Evolutionary conservation across 2,113 vertebrate genomes (phyloP).

Genomic region (Stigmatopora nigra): DNA sequence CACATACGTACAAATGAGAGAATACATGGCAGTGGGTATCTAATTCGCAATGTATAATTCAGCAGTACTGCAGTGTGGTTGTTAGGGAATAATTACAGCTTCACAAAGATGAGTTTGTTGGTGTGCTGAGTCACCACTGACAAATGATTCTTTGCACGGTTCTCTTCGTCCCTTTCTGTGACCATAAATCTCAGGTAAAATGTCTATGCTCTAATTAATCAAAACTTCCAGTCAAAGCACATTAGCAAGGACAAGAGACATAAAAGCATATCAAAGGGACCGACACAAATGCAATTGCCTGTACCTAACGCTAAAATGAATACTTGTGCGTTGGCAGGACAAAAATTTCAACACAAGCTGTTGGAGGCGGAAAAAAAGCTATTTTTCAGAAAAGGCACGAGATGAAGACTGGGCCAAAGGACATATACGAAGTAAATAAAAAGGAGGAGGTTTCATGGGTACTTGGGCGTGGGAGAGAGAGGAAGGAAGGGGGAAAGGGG

Average conservation of each 20-base stretch:
- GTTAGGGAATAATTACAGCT: slow-evolving; percentile 33
- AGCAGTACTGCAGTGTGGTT: slow-evolving; percentile 17
- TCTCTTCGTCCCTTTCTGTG: slow-evolving; percentile 53
- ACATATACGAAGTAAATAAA: slow-evolving; percentile 31
- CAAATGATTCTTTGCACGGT: slow-evolving; percentile 44
- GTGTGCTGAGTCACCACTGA: slow-evolving; percentile 36
- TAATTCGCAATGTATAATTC: slow-evolving; percentile 56
- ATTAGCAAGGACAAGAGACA: slow-evolving; percentile 34
- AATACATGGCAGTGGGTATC: slow-evolving; percentile 36
- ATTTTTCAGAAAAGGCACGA: slow-evolving; percentile 29
- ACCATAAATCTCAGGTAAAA: slow-evolving; percentile 55
- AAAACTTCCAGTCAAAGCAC: slow-evolving; percentile 31
- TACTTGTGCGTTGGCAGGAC: slow-evolving; percentile 21
- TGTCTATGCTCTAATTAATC: slow-evolving; percentile 47
- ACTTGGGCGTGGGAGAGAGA: slow-evolving; percentile 24
- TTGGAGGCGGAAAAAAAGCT: slow-evolving; percentile 18
- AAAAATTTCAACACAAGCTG: slow-evolving; percentile 5
- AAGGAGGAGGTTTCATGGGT: slow-evolving; percentile 8
- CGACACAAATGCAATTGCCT: slow-evolving; percentile 34
- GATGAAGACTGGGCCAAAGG: slow-evolving; percentile 15
- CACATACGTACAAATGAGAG: slow-evolving; percentile 17
- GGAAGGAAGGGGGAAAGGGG: slow-evolving; percentile 39
- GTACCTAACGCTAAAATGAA: slow-evolving; percentile 33
- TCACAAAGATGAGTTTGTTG: slow-evolving; percentile 29
- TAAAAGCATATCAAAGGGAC: slow-evolving; percentile 33